A percentile compares a stretch with the other conserved stretches of the same genome.
Conservation (phyloP, 1,140 invertebrate genomes). For the Anagrus nilaparvatae region DNA sequence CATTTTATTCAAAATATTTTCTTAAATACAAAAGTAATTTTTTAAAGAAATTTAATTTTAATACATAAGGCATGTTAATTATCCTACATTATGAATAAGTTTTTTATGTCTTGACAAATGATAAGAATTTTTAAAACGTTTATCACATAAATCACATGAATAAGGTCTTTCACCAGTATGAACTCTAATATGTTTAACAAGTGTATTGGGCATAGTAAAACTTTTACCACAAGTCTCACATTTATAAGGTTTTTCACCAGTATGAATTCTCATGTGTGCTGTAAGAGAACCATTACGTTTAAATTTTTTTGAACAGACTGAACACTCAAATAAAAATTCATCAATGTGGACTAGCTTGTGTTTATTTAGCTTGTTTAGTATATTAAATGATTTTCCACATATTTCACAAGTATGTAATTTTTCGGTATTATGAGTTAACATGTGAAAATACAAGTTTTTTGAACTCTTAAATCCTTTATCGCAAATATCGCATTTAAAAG, state of each 20-base stretch:
- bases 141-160: constrained; percentile 64
- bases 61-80: too few relatives aligned
- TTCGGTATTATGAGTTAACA: constrained; percentile 27
- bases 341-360: constrained; percentile 51
- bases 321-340: constrained; percentile 64
- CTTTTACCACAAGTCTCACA: constrained; percentile 9
- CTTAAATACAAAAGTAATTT: too few relatives aligned
- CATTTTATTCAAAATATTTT: too few relatives aligned
- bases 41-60: too few relatives aligned
- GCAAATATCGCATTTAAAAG: too few relatives aligned
- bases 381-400: constrained; percentile 56
- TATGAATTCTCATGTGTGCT: constrained; percentile 12
- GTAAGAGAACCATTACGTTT: constrained; percentile 19
- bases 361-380: constrained; percentile 41
- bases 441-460: constrained; percentile 28
- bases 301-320: constrained; percentile 64
- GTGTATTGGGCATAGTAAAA: constrained; percentile 19
- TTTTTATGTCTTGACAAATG: constrained; percentile 15
- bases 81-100: neutral
- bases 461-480: too few relatives aligned
- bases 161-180: constrained; percentile 76
- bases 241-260: constrained; percentile 12
- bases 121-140: constrained; percentile 25
- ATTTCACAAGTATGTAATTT: constrained; percentile 47
- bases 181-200: constrained; percentile 56